These are phyloP conservation scores for Neodiprion lecontei DNA, from an alignment of 1,140 invertebrate genomes.

Conservation along the genomic window DNA sequence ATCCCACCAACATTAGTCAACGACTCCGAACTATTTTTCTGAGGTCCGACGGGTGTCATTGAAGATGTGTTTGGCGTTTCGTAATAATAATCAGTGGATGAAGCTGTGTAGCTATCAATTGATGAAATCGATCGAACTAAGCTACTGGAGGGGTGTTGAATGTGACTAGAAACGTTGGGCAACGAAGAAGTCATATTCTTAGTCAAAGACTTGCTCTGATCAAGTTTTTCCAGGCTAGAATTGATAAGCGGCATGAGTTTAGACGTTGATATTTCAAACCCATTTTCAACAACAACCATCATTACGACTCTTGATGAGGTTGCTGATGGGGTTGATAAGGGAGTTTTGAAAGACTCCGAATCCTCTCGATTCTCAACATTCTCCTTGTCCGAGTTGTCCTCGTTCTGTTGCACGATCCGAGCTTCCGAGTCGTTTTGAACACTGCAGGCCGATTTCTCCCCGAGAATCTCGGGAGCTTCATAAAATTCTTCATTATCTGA, in stretches of 20 bases:
- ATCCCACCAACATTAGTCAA: slow-evolving; percentile 31
- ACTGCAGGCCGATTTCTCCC: slow-evolving; percentile 12
- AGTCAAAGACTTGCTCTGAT: slow-evolving; percentile 25
- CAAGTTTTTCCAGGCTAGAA: slow-evolving; percentile 46
- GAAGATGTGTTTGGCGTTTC: background rate
- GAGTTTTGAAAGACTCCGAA: background rate
- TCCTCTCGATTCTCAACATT: background rate
- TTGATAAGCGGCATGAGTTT: slow-evolving; percentile 45
- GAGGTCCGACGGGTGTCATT: too few species aligned
- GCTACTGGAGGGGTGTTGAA: background rate
- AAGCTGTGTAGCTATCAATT: background rate
- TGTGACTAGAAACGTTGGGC: slow-evolving; percentile 17
- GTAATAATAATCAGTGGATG: slow-evolving; percentile 33
- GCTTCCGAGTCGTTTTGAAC: slow-evolving; percentile 10
- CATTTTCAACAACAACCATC: slow-evolving; percentile 50
- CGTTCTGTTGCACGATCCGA: background rate
- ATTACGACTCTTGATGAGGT: slow-evolving; percentile 42
- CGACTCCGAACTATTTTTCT: background rate
- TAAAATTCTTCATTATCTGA: slow-evolving; percentile 37
- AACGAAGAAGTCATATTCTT: background rate
- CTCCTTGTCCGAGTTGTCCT: slow-evolving; percentile 9
- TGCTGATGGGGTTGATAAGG: background rate
- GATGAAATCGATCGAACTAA: background rate
- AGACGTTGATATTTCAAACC: slow-evolving; percentile 12
- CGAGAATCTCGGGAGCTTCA: slow-evolving; percentile 36